Percentiles rank a stretch among this genome's conserved stretches.
These are phyloP conservation scores for Trachymyrmex cornetzi DNA, from an alignment of 1,140 invertebrate genomes.

Conservation along the genomic window DNA sequence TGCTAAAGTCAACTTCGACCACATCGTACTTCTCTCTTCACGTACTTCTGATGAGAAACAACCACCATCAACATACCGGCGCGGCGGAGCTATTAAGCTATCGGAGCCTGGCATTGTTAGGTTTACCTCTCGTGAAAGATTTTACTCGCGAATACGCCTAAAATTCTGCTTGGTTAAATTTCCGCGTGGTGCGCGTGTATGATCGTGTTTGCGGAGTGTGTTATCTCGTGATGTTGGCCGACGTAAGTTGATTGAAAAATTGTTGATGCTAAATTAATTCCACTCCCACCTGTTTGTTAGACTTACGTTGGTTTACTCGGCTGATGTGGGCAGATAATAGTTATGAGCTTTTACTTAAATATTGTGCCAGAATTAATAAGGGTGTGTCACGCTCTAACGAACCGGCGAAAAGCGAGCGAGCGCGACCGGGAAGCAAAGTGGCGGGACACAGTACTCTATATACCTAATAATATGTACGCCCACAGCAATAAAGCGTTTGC, in stretches of 20 bases:
- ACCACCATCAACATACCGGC: not conserved
- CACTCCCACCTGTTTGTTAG: conserved; percentile 28
- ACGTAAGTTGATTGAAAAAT: conserved; percentile 34
- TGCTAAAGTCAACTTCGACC: conserved; percentile 41
- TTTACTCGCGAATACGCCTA: not conserved
- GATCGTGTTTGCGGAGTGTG: not conserved
- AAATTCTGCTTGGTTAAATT: not conserved
- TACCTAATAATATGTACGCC: conserved; percentile 63
- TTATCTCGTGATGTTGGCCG: not conserved
- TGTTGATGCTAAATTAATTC: conserved; percentile 46
- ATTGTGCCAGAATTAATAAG: conserved; percentile 77
- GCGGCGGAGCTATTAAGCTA: conserved; percentile 28
- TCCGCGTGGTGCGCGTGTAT: not conserved
- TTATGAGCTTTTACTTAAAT: conserved; percentile 71
- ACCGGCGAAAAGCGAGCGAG: conserved; percentile 71
- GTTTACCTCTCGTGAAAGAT: not conserved
- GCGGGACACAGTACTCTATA: conserved; percentile 39
- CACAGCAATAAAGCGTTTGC: conserved; percentile 63
- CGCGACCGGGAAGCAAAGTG: conserved; percentile 33
- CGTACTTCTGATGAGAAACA: conserved; percentile 41
- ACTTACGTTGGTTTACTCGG: conserved; percentile 42
- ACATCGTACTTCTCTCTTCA: conserved; percentile 13
- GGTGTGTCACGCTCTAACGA: conserved; percentile 76
- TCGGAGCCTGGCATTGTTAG: conserved; percentile 56
- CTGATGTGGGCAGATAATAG: conserved; percentile 40